These are phyloP conservation scores for Drosophila neotestacea DNA, from an alignment of 2,888 invertebrate species.

Conservation along the genomic window DNA sequence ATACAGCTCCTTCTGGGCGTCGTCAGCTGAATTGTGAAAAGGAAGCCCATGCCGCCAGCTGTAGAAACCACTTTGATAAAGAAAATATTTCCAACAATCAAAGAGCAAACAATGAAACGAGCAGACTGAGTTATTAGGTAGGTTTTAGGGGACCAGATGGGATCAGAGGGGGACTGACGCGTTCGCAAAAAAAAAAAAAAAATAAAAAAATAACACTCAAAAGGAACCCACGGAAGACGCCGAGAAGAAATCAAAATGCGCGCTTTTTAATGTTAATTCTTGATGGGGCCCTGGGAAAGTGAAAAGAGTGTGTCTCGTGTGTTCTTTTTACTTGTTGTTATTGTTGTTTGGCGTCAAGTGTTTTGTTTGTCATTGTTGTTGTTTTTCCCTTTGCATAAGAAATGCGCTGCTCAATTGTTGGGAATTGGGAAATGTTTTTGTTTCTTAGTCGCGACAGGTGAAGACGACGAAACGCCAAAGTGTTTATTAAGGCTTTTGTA, in stretches of 20 bases:
- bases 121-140: neutral
- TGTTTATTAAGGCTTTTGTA: conserved; percentile 39
- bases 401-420: conserved; percentile 48
- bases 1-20: conserved; percentile 26
- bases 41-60: conserved; percentile 23
- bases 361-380: conserved; percentile 46
- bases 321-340: conserved; percentile 4
- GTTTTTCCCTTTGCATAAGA: conserved; percentile 50
- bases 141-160: neutral
- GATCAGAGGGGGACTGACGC: neutral
- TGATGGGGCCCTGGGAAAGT: conserved; percentile 30
- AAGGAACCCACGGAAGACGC: conserved; percentile 25
- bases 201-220: conserved; percentile 3
- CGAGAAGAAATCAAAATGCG: conserved; percentile 50
- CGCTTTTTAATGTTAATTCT: conserved; percentile 55
- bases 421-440: conserved; percentile 37
- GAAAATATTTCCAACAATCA: conserved; percentile 66
- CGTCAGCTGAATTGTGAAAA: conserved; percentile 19
- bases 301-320: conserved; percentile 22
- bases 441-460: conserved; percentile 44
- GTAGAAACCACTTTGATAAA: conserved; percentile 60
- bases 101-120: conserved; percentile 45
- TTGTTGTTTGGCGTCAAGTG: conserved; percentile 25
- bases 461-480: conserved; percentile 27
- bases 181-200: neutral